These are phyloP conservation scores for Germaria angustata DNA, from an alignment of 2,888 invertebrate species.

Conservation along the genomic window DNA sequence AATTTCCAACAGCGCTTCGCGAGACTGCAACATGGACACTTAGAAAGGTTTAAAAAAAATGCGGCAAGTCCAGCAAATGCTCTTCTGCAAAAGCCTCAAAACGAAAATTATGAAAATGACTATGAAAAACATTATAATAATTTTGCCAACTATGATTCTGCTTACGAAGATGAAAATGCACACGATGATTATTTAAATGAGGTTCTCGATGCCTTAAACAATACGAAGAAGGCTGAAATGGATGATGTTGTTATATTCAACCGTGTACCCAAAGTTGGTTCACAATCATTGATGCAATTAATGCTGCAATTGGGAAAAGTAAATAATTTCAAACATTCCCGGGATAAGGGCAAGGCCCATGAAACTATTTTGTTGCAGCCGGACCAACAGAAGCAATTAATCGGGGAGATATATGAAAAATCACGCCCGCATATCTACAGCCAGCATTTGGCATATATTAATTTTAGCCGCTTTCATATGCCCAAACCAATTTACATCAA, in stretches of 20 bases:
- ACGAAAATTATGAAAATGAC: constrained; percentile 45
- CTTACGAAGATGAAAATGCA: constrained; percentile 48
- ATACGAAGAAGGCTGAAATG: constrained; percentile 79
- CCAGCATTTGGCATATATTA: constrained; percentile 93
- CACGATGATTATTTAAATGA: constrained; percentile 54
- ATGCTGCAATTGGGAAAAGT: constrained; percentile 83
- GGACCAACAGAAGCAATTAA: constrained; percentile 87
- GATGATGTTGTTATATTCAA: constrained; percentile 92
- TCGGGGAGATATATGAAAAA: constrained; percentile 84
- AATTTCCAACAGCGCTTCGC: constrained; percentile 28
- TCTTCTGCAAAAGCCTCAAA: constrained; percentile 17
- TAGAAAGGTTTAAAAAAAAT: background rate
- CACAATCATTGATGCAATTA: constrained; percentile 93
- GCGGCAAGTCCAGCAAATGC: background rate
- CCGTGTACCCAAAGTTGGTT: constrained; percentile 93
- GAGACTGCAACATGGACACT: background rate
- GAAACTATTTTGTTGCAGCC: constrained; percentile 90
- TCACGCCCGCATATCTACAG: constrained; percentile 90
- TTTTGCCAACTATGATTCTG: constrained; percentile 7
- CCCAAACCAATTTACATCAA: constrained; percentile 94
- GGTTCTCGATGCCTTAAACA: constrained; percentile 74
- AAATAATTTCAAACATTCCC: constrained; percentile 80
- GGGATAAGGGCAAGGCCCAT: constrained; percentile 89
- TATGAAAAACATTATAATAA: background rate
- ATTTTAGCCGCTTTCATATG: constrained; percentile 89